Base-by-base conservation (phyloP, 2,797 vertebrate genomes). In the Moxostoma hubbsi region DNA sequence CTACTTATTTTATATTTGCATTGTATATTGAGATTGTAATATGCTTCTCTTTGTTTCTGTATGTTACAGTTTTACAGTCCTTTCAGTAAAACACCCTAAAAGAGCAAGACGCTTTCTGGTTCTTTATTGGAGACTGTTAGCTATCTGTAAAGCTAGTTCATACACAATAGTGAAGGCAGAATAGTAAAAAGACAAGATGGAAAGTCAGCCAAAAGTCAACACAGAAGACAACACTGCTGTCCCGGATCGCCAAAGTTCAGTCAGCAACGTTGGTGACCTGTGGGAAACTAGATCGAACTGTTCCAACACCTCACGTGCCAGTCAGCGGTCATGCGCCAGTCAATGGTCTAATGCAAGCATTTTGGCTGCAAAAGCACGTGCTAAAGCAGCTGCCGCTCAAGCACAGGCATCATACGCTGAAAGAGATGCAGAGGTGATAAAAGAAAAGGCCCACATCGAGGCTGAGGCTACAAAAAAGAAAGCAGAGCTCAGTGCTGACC, bases 101-200 rank as follows among this genome's bases (percentile, higher is more conserved):
- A 12, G 10, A 62, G 36, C 61, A 62, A 62, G 59, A 43, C 0
- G 59, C 59, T 43, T 62, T 11, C 59, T 62, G 62, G 62, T 46
- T 64, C 36, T 64, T 64, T 64, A 64, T 47, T 64, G 62, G 13
- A 64, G 43, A 47, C 4, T 47, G 62, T 47, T 15, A 47, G 62
- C 62, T 64, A 64, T 47, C 62, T 64, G 62, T 46, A 64, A 64
- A 64, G 62, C 62, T 64, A 18, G 18, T 18, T 18, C 1, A 18
- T 1, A 1, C 18, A 18, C 18, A 18, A 1, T 64, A 5, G n/a
- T n/a, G n/a, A 15, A 64, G 62, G 62, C 62, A 64, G 62, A 46
- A 46, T 46, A 64, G 15, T 18, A 59, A 59, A 59, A 59, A 59
- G 16, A 59, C 16, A 24, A 24, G 9, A 59, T 59, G 57, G 16